A percentile compares a stretch with the other conserved stretches of the same genome.
Evolutionary conservation across 2,888 invertebrate species (phyloP).

Genomic region (Drosophila testacea): DNA sequence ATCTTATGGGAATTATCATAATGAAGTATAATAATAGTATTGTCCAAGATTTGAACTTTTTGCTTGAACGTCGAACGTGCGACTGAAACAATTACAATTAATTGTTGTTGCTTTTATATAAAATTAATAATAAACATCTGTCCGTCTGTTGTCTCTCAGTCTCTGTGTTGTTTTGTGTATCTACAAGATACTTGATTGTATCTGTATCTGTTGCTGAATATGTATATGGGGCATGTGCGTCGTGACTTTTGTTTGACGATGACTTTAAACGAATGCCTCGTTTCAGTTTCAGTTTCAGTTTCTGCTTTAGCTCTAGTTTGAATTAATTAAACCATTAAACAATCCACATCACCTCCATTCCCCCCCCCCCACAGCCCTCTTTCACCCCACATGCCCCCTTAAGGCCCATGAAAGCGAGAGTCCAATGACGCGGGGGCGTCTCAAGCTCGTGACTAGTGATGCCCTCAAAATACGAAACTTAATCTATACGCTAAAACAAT

Average conservation of each 20-base stretch:
- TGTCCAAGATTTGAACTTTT: slow-evolving; percentile 44
- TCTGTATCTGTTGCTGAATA: slow-evolving; percentile 19
- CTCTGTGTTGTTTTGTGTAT: background rate
- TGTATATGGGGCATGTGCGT: slow-evolving; percentile 49
- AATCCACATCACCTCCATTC: background rate
- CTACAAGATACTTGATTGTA: background rate
- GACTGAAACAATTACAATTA: slow-evolving; percentile 82
- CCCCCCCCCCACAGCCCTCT: no score
- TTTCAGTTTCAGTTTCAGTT: slow-evolving; percentile 37
- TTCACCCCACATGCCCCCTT: background rate
- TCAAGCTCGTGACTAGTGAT: slow-evolving; percentile 16
- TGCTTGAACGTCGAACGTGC: slow-evolving; percentile 62
- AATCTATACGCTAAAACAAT: background rate
- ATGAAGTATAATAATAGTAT: background rate
- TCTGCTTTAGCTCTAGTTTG: slow-evolving; percentile 57
- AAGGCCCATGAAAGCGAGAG: slow-evolving; percentile 67
- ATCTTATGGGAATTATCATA: slow-evolving; percentile 31
- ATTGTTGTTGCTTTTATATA: slow-evolving; percentile 84
- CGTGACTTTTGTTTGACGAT: slow-evolving; percentile 54
- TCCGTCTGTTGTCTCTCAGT: background rate
- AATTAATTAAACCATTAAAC: slow-evolving; percentile 61
- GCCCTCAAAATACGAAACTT: background rate
- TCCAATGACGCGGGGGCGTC: slow-evolving; percentile 32
- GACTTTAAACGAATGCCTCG: slow-evolving; percentile 29
- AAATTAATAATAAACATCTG: slow-evolving; percentile 72